These are phyloP conservation scores for Himalopsyche tibetana DNA, from an alignment of 2,888 invertebrate species.

Conservation along the genomic window DNA sequence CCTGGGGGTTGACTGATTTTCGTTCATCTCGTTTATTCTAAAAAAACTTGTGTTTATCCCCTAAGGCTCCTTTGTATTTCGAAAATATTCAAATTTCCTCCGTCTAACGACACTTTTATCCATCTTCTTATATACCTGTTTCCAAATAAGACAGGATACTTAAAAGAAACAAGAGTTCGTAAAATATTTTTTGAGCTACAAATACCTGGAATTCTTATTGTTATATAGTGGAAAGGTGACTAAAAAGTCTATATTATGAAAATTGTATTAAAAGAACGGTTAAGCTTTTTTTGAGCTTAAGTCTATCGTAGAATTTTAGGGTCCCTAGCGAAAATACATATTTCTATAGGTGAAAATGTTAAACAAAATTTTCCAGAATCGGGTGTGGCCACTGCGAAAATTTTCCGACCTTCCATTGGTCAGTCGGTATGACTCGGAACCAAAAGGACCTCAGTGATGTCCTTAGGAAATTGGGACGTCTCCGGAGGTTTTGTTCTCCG, in stretches of 20 bases:
- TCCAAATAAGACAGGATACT: not conserved
- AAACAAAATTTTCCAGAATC: conserved; percentile 61
- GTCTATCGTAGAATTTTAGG: conserved; percentile 53
- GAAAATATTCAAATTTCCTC: conserved; percentile 65
- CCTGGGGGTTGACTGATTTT: conserved; percentile 62
- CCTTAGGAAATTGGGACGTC: conserved; percentile 58
- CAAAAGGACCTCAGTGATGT: conserved; percentile 71
- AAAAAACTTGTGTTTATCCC: conserved; percentile 57
- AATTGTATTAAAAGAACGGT: not conserved
- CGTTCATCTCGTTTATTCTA: conserved; percentile 63
- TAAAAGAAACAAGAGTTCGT: not conserved
- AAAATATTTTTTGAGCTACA: not conserved
- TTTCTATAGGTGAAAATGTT: conserved; percentile 58
- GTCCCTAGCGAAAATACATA: conserved; percentile 64
- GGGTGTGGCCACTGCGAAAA: conserved; percentile 64
- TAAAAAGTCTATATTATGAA: not conserved
- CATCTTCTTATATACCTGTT: conserved; percentile 38
- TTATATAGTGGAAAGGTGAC: too few relatives aligned
- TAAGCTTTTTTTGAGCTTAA: not conserved
- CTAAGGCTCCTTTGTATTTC: conserved; percentile 59
- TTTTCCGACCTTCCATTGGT: conserved; percentile 73
- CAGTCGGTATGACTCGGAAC: conserved; percentile 69
- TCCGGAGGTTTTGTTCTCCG: conserved; percentile 57
- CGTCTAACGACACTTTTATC: conserved; percentile 65
- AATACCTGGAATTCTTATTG: not conserved